Evolutionary conservation across 2,888 invertebrate genomes (phyloP).

Genomic region (Neoitamus cyanurus): DNA sequence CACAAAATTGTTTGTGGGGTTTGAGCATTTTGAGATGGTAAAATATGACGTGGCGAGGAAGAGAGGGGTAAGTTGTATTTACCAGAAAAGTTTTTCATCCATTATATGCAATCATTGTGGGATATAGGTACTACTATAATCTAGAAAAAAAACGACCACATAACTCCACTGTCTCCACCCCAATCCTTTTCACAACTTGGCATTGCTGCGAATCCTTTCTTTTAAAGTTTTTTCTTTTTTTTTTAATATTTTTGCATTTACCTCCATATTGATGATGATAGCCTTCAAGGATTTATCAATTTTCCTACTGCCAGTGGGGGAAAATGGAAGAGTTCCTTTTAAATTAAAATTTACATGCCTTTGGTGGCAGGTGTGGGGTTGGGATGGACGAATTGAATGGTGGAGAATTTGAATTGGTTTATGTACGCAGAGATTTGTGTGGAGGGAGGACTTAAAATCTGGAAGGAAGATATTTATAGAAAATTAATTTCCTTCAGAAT

Average conservation of each 20-base stretch:
- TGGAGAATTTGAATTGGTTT: not conserved
- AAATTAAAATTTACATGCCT: not conserved
- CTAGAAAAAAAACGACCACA: too few species aligned
- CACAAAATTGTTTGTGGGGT: not conserved
- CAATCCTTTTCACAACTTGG: too few species aligned
- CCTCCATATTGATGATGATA: not conserved
- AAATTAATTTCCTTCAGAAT: not conserved
- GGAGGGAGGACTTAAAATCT: not conserved
- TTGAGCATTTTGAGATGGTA: not conserved
- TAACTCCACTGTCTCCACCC: too few species aligned
- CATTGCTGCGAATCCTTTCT: too few species aligned
- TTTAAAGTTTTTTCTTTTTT: too few species aligned
- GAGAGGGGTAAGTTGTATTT: not conserved
- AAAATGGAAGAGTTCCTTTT: not conserved
- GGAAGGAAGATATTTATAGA: not conserved
- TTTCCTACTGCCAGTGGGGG: not conserved
- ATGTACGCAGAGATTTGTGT: not conserved
- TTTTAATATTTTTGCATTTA: not conserved
- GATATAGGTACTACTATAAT: too few species aligned
- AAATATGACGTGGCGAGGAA: not conserved
- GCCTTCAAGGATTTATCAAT: not conserved
- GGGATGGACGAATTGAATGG: too few species aligned
- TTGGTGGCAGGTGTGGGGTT: too few species aligned
- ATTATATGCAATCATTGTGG: too few species aligned
- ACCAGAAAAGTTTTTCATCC: not conserved